Evolutionary conservation across 1,140 invertebrate genomes (phyloP), one percentile per base, ranked within the genome.

Genomic region (Anoplolepis gracilipes): DNA sequence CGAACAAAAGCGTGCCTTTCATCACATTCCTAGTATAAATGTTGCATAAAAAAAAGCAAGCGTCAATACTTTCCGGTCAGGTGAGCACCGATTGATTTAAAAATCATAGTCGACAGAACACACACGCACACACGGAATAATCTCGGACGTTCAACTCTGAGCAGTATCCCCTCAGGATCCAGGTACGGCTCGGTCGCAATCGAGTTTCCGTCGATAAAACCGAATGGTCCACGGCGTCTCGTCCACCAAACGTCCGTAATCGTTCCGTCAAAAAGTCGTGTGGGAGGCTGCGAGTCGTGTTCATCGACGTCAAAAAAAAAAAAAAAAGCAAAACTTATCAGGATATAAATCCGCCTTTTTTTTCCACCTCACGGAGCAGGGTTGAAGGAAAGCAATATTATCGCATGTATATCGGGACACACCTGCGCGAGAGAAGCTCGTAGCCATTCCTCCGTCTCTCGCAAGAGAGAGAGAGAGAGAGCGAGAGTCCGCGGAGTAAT

Each of bases 401-500:
- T 11, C 1, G 3, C 33, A 46, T 49, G 33, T 28, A 39, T 42
- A 49, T 72, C 16, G 33, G 10, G 8, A 53, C 4, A 33, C 46
- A 49, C 46, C 46, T 49, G 46, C 46, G 46, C 46, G 16, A 3
- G 16, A 49, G 0, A 16, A 49, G 16, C 2, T 49, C 16, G 13
- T 19, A 19, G 46, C 46, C 16, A 16, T 19, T 49, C 16, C 46
- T 16, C 3, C 46, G 16, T 67, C 28, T 69, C 59, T 67, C 36
- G 33, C 28, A 13, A 49, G 36, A 36, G 39, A n/a, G 33, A 59
- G 33, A 22, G 33, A 22, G 49, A 36, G 11, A 11, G 19, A 70
- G 19, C n/a, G 67, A 30, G 69, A 55, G 67, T 59, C 78, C 79
- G 73, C 55, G 79, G 42, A 53, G 88, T 90, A 90, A 90, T 90